Conservation (phyloP, 2,888 invertebrate genomes). For the Odontocolon sp. region DNA sequence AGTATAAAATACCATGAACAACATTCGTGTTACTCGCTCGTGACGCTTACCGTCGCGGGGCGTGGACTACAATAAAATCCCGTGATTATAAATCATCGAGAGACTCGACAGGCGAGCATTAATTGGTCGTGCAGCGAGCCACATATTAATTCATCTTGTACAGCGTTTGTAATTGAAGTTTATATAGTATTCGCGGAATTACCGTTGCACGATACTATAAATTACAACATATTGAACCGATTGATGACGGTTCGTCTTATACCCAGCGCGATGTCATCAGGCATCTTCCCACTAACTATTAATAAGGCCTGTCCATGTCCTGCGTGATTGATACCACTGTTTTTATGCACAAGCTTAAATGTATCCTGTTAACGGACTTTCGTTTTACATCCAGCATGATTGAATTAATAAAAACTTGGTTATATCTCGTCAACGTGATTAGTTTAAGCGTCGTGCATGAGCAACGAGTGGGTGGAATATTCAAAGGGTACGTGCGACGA, state of each 20-base stretch:
- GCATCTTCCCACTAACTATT: no score
- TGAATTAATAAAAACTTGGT: no score
- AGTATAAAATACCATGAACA: slow-evolving; percentile 43
- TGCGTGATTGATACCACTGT: no score
- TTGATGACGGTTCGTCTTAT: no score
- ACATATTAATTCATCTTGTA: background rate
- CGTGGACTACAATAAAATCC: slow-evolving; percentile 22
- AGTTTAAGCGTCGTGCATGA: background rate
- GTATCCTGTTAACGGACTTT: no score
- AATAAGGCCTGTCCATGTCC: no score
- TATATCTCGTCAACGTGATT: background rate
- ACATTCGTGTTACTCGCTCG: background rate
- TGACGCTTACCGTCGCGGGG: background rate
- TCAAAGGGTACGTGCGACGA: background rate
- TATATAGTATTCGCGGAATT: slow-evolving; percentile 15
- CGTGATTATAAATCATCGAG: slow-evolving; percentile 29
- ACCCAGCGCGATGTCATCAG: no score
- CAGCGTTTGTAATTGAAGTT: slow-evolving; percentile 1
- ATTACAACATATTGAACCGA: background rate
- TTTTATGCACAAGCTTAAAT: no score
- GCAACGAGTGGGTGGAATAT: background rate
- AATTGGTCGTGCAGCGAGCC: slow-evolving; percentile 3
- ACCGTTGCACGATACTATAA: background rate
- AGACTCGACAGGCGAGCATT: slow-evolving; percentile 14
- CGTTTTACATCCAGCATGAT: no score